Evolutionary conservation across 2,797 vertebrate species (phyloP), one percentile per base, ranked within the genome.

Genomic region (Nyctibius grandis): DNA sequence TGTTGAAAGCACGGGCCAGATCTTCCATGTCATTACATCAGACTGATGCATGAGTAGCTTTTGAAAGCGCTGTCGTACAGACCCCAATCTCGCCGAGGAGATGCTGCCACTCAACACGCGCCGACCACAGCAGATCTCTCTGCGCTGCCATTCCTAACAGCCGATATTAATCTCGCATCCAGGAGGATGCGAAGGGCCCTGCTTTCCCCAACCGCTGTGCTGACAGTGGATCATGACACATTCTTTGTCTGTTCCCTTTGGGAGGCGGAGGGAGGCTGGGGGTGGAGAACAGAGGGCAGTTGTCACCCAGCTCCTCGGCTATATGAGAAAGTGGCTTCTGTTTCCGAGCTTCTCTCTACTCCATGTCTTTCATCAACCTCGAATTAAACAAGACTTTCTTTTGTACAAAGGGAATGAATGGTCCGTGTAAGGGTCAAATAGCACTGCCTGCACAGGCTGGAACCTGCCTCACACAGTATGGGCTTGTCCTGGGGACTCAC

Each of bases 311-410:
- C 80, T 97, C 86, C 67, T 87, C 2, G 3, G 89, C 83, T 91
- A 38, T 50, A 96, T 83, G 91, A 97, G 95, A 97, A 97, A 97
- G 95, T 96, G 91, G 94, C 92, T 94, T 97, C 95, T 97, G 95
- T 97, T 97, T 92, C 91, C 2, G 42, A 95, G 95, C 96, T 86
- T 51, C 90, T 80, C 94, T 93, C 85, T 7, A 67, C 67, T 96
- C 88, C 44, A 6, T 20, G 12, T 89, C 95, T 97, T 97, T 97
- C 95, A 96, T 96, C 95, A 11, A 65, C 91, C 80, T 91, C 5
- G 0, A 93, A 94, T 95, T 90, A 95, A 97, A 97, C 96, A 97
- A 97, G 95, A 91, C 91, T 92, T 92, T 67, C 94, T 96, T 97
- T 97, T 97, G 94, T 97, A 5, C 0, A 0, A 77, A 56, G 81